Base-by-base conservation (phyloP, 2,888 invertebrate genomes). In the Caradrina clavipalpis region DNA sequence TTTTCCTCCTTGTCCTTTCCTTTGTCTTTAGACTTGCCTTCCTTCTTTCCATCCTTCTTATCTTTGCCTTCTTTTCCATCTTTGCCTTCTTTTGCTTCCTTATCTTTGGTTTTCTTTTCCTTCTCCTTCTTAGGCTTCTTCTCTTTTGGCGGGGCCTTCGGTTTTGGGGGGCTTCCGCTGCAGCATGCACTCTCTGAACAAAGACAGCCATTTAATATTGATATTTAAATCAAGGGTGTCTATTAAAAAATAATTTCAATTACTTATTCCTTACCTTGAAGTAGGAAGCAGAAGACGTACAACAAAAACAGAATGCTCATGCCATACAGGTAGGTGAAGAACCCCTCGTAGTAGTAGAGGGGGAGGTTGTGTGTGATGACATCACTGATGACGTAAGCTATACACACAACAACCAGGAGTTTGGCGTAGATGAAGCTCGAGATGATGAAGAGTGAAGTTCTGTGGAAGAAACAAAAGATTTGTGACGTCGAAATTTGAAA, bases 371-470 rank as follows among this genome's bases (percentile, higher is more conserved):
- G 98, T 83, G 99, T 99, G 90, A 98, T 98, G 89, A 99, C 98
- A 96, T 99, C 99, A 89, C 99, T 98, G 94, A 99, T 98, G 88
- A 99, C 98, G 94, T 99, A 98, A 80, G 99, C 98, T 92, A 99
- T 97, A 96, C 99, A 99, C 73, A 99, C 97, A 85, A 99, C 98
- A 85, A 99, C 98, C 93, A 99, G 96, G 78, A 99, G 97, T 95
- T 99, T 98, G 89, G 99, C 99, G 96, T 99, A 99, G 90, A 99
- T 98, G 96, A 99, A 98, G 95, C 99, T 99, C 96, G 99, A 98
- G 94, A 99, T 98, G 96, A 99, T 99, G 96, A 99, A 99, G 87
- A 98, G 97, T 87, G 98, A 98, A 86, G 99, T 99, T 97, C 99
- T 99, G 97, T 80, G 97, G 97, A 87, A 89, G 81, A 90, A 90